Conservation (phyloP, 2,797 vertebrate species). For the Sciaenops ocellatus region DNA sequence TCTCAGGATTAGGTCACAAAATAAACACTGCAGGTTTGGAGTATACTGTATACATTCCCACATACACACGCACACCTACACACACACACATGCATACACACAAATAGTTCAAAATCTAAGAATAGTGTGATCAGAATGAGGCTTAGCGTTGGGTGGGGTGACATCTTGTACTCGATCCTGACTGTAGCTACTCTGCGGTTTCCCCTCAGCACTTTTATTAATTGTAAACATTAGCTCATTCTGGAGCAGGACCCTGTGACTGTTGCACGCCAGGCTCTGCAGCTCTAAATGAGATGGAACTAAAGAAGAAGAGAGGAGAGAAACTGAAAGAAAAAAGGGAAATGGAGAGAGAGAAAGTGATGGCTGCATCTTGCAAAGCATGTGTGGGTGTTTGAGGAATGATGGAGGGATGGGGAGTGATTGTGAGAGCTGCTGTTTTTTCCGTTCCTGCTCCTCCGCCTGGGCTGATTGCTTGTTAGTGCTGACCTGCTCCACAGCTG, state of each 20-base stretch:
- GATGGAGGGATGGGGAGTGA: slow-evolving; percentile 61
- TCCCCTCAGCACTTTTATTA: slow-evolving; percentile 74
- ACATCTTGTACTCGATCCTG: slow-evolving; percentile 59
- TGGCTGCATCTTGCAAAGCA: slow-evolving; percentile 56
- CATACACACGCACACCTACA: neutral
- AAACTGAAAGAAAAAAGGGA: neutral
- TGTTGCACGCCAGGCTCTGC: slow-evolving; percentile 53
- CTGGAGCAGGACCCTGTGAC: slow-evolving; percentile 56
- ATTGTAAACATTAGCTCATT: slow-evolving; percentile 77
- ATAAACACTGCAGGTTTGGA: slow-evolving; percentile 41
- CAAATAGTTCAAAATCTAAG: slow-evolving; percentile 30
- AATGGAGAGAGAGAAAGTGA: neutral
- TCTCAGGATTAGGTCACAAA: slow-evolving; percentile 19
- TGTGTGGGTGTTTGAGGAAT: slow-evolving; percentile 73
- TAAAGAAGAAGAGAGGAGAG: slow-evolving; percentile 10
- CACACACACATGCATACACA: slow-evolving; percentile 17
- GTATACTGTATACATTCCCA: neutral
- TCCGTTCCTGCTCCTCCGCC: slow-evolving; percentile 64
- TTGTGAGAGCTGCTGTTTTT: slow-evolving; percentile 63
- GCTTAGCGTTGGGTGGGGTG: slow-evolving; percentile 62
- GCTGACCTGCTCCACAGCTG: slow-evolving; percentile 76
- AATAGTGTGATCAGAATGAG: slow-evolving; percentile 46
- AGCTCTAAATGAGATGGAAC: slow-evolving; percentile 53
- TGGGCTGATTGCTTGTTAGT: slow-evolving; percentile 75
- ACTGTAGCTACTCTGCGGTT: slow-evolving; percentile 63